Evolutionary conservation across 2,113 vertebrate genomes (phyloP).

Genomic region (Microcebus murinus): DNA sequence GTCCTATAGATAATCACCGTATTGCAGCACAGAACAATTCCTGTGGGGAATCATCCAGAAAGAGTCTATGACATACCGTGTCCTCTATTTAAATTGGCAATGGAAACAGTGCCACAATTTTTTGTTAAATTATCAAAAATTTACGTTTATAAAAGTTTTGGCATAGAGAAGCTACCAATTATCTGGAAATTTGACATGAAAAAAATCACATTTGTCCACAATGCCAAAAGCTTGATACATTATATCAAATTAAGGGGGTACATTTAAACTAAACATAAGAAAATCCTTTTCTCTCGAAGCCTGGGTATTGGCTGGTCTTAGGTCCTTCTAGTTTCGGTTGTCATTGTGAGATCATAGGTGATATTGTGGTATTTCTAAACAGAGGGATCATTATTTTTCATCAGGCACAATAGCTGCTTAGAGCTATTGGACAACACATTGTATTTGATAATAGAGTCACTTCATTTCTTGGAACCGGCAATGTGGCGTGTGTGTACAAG

Average conservation of each 20-base stretch:
- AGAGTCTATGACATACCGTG: not conserved
- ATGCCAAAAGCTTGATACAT: not conserved
- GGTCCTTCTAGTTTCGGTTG: not conserved
- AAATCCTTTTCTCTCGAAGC: not conserved
- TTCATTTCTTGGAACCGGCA: not conserved
- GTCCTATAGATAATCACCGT: not conserved
- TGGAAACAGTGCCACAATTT: not conserved
- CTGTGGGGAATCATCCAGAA: not conserved
- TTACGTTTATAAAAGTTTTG: not conserved
- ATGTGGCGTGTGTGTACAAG: not conserved
- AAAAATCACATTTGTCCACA: not conserved
- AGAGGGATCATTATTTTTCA: not conserved
- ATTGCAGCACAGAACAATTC: not conserved
- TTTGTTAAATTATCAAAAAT: not conserved
- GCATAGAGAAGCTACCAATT: not conserved
- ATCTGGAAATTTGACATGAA: constrained; percentile 12
- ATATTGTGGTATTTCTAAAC: not conserved
- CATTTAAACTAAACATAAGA: not conserved
- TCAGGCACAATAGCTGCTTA: not conserved
- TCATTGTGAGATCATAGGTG: not conserved
- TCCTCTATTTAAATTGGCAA: not conserved
- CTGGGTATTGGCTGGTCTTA: not conserved
- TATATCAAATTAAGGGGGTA: not conserved
- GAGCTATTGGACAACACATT: not conserved
- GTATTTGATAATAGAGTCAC: not conserved